Evolutionary conservation across 1,140 invertebrate genomes (phyloP).

Genomic region (Hesperophylax magnus): DNA sequence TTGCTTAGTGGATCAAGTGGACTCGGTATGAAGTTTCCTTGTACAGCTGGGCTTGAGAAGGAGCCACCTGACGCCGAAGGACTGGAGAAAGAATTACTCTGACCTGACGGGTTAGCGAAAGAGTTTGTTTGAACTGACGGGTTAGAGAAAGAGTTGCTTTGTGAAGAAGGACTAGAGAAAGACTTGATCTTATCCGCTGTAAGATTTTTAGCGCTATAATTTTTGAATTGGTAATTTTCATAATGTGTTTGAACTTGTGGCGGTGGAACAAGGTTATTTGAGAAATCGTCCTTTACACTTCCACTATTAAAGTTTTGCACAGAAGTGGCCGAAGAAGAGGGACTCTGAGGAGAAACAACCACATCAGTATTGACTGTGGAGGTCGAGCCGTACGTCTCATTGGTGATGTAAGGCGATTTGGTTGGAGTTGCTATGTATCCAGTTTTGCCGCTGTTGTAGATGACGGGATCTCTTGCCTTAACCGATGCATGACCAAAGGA

Average conservation of each 20-base stretch:
- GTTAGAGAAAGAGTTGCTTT: too few species aligned
- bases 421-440: constrained; percentile 62
- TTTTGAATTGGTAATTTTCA: constrained; percentile 61
- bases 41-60: too few species aligned
- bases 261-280: constrained; percentile 51
- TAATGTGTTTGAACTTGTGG: constrained; percentile 51
- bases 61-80: too few species aligned
- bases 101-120: too few species aligned
- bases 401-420: constrained; percentile 63
- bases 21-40: constrained; percentile 64
- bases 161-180: too few species aligned
- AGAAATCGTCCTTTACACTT: constrained; percentile 43
- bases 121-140: too few species aligned
- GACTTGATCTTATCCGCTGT: constrained; percentile 43
- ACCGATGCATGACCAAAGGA: constrained; percentile 66
- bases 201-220: constrained; percentile 53
- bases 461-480: constrained; percentile 64
- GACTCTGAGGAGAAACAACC: constrained; percentile 54
- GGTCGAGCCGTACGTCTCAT: constrained; percentile 59
- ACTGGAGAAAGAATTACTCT: too few species aligned
- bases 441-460: constrained; percentile 61
- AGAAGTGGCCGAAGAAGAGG: neutral
- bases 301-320: constrained; percentile 21
- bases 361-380: constrained; percentile 61
- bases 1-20: constrained; percentile 67